These are phyloP conservation scores for Drosophila formosana DNA, from an alignment of 2,888 invertebrate genomes.

Conservation along the genomic window DNA sequence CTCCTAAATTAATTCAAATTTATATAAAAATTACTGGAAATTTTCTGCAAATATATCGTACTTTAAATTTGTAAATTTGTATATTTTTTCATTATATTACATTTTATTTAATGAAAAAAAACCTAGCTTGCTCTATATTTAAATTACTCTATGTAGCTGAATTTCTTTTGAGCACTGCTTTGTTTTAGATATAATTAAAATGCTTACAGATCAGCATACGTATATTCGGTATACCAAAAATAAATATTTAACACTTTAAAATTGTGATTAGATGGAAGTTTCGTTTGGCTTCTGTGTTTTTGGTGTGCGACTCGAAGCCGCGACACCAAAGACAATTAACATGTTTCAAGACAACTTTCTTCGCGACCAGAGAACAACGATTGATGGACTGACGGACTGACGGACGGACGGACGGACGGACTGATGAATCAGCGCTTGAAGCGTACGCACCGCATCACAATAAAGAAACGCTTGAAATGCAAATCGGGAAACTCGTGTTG, in stretches of 20 bases:
- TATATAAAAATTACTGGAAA: too few relatives aligned
- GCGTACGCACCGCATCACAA: constrained; percentile 28
- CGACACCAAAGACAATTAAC: constrained; percentile 66
- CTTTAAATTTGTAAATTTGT: too few relatives aligned
- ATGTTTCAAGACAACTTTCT: constrained; percentile 75
- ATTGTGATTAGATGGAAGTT: not conserved
- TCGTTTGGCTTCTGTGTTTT: not conserved
- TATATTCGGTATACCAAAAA: too few relatives aligned
- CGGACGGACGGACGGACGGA: constrained; percentile 16
- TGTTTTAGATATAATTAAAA: too few relatives aligned
- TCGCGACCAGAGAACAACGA: constrained; percentile 35
- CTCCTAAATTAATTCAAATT: too few relatives aligned
- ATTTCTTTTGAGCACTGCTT: too few relatives aligned
- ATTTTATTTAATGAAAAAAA: too few relatives aligned
- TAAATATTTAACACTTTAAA: not conserved
- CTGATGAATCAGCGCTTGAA: constrained; percentile 53
- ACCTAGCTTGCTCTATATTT: too few relatives aligned
- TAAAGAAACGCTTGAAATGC: constrained; percentile 37
- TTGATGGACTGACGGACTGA: constrained; percentile 16
- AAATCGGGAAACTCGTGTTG: constrained; percentile 33
- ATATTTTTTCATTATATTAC: too few relatives aligned
- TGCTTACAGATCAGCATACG: too few relatives aligned
- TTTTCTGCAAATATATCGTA: too few relatives aligned
- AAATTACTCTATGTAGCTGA: too few relatives aligned
- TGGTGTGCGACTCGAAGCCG: constrained; percentile 3